Base-by-base conservation (phyloP, 2,797 vertebrate species). In the Neosalanx taihuensis region DNA sequence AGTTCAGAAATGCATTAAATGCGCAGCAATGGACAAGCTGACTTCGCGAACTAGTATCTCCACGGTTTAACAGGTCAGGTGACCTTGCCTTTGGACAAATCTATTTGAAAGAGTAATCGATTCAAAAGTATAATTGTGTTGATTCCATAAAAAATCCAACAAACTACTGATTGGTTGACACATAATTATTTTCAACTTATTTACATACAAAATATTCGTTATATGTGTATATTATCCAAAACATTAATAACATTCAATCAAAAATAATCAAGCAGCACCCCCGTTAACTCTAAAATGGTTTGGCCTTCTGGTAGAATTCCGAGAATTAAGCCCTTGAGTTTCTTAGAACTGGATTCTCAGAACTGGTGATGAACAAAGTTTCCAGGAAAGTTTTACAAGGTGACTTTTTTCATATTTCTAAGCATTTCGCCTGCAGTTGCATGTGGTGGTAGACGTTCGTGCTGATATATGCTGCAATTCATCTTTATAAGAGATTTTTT, bases 321-420 rank as follows among this genome's bases (percentile, higher is more conserved):
- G 95, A 97, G 96, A 98, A 98, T 95, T 96, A 91, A 91, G 94
- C 93, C 78, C 87, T 89, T 90, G 90, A 86, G 94, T 95, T 98
- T 97, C 96, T 96, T 94, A 97, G 96, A 98, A 97, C 93, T 94
- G 94, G 94, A 93, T 98, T 97, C 96, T 96, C 93, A 96, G 96
- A 98, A 97, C 91, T 93, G 94, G 93, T 92, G 94, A 93, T 95
- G 94, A 91, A 89, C 94, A 91, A 94, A 95, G 93, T 96, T 98
- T 98, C 96, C 95, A 96, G 95, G 96, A 97, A 98, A 96, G 94
- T 94, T 94, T 93, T 87, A 96, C 94, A 96, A 97, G 96, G 96
- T 97, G 96, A 96, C 92, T 95, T 93, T 93, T 93, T 93, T 86
- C 83, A 84, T 91, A 89, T 89, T 90, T 89, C 88, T 84, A 82